phyloP scores from a whole-genome alignment of 2,888 invertebrate genomes.

The Cetonia aurata region DNA sequence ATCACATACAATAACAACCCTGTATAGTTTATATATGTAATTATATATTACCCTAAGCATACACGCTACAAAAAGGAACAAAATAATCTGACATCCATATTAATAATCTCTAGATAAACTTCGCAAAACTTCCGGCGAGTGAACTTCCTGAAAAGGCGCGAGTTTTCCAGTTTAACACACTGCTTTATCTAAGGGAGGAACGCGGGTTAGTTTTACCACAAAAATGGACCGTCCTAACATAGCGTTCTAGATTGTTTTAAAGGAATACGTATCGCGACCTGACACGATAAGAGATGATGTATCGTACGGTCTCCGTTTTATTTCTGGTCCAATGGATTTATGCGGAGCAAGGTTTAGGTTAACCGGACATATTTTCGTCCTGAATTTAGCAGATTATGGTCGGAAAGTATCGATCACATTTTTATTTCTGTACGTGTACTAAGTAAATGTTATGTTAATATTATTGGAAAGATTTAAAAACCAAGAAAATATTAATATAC shows the following conservation, averaged over 20 bases:
- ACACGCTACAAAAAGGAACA: too few relatives aligned
- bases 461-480: too few relatives aligned
- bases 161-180: neutral
- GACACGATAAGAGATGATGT: slow-evolving; percentile 29
- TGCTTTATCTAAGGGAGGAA: slow-evolving; percentile 10
- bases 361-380: too few relatives aligned
- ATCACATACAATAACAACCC: too few relatives aligned
- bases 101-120: slow-evolving; percentile 5
- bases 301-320: neutral
- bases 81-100: too few relatives aligned
- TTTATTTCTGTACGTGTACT: too few relatives aligned
- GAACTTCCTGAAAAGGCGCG: slow-evolving; percentile 8
- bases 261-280: neutral
- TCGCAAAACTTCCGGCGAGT: neutral
- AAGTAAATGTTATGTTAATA: too few relatives aligned
- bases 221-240: neutral
- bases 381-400: too few relatives aligned
- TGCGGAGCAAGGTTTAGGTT: neutral
- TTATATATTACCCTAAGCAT: too few relatives aligned
- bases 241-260: slow-evolving; percentile 27
- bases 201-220: slow-evolving; percentile 2
- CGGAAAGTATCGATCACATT: too few relatives aligned
- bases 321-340: slow-evolving; percentile 2
- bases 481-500: too few relatives aligned
- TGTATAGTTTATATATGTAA: too few relatives aligned